Conservation (phyloP, 1,140 invertebrate genomes). For the Cryptotermes secundus region DNA sequence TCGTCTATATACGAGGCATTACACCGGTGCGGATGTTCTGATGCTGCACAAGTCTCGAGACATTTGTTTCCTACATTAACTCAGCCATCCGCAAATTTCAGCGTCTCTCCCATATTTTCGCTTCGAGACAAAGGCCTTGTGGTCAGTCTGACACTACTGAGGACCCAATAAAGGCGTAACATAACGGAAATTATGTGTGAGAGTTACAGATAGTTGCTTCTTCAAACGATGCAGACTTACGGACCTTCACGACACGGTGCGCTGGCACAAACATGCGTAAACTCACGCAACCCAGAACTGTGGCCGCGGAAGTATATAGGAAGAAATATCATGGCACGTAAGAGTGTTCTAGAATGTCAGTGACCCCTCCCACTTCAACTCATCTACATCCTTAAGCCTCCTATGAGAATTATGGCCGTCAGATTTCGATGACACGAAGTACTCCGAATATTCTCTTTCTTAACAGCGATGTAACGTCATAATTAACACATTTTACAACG, state of each 20-base stretch:
- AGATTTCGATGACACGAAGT: too few relatives aligned
- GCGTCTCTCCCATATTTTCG: background rate
- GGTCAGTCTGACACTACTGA: background rate
- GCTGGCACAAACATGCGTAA: background rate
- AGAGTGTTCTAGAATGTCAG: constrained; percentile 1
- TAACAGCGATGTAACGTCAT: too few relatives aligned
- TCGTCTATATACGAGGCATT: background rate
- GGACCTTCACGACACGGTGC: background rate
- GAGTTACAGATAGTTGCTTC: background rate
- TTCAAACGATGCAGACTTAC: background rate
- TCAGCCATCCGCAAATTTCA: background rate
- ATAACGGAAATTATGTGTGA: too few relatives aligned
- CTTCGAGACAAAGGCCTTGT: background rate
- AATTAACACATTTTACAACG: too few relatives aligned
- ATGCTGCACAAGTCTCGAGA: background rate
- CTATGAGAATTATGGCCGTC: too few relatives aligned
- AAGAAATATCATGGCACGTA: background rate
- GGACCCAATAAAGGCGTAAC: too few relatives aligned
- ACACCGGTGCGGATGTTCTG: background rate
- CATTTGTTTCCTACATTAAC: background rate
- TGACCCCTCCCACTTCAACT: background rate
- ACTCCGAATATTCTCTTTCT: too few relatives aligned
- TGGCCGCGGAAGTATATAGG: background rate
- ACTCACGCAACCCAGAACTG: background rate
- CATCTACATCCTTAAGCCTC: too few relatives aligned